Conservation (phyloP, 2,888 invertebrate genomes). For the Leptopilina myrica region DNA sequence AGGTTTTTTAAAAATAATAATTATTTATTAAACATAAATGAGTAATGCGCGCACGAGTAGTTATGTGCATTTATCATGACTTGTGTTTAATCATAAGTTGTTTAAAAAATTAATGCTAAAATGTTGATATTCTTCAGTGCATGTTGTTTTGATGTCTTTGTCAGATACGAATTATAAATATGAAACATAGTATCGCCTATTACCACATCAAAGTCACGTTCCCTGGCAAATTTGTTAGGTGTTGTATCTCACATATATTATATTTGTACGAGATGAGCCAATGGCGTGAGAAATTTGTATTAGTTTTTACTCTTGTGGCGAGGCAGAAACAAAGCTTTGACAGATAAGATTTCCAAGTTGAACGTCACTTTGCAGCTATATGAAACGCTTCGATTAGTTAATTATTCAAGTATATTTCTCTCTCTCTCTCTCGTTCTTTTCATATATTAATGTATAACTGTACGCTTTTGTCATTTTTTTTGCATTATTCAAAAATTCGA, state of each 20-base stretch:
- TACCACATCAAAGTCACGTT: conserved; percentile 57
- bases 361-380: conserved; percentile 72
- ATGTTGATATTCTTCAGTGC: conserved; percentile 12
- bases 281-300: conserved; percentile 17
- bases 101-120: conserved; percentile 34
- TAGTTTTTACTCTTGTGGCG: no score
- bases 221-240: conserved; percentile 49
- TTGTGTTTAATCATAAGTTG: conserved; percentile 34
- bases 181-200: conserved; percentile 51
- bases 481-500: no score
- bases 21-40: conserved; percentile 1
- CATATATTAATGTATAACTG: no score
- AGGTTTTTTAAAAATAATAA: background rate
- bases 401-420: conserved; percentile 69
- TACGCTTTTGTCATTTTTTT: no score
- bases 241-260: conserved; percentile 61
- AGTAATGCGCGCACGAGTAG: conserved; percentile 22
- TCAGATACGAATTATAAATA: conserved; percentile 13
- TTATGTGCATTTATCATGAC: conserved; percentile 24
- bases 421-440: background rate
- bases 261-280: conserved; percentile 46
- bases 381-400: conserved; percentile 69
- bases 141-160: conserved; percentile 33
- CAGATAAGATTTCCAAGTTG: conserved; percentile 70
- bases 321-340: no score